Conservation (phyloP, 2,797 vertebrate genomes). For the Hypotaenidia philippensis region DNA sequence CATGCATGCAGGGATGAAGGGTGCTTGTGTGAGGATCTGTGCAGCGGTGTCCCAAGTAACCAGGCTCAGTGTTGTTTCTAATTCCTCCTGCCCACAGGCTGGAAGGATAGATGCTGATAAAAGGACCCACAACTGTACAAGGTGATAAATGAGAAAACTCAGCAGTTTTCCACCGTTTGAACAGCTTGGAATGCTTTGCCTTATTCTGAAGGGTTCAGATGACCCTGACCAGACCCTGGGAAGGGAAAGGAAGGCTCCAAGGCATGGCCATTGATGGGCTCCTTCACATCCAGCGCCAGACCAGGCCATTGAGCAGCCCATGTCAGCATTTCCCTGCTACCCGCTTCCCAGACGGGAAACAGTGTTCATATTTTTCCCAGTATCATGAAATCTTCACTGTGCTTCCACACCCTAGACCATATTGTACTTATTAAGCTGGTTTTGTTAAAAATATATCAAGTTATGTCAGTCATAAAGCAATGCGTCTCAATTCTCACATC, state of each 20-base stretch:
- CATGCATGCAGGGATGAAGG: neutral
- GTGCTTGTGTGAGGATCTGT: neutral
- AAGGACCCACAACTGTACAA: neutral
- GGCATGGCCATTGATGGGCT: neutral
- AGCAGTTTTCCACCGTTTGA: neutral
- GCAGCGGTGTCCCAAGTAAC: neutral
- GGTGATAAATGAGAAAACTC: neutral
- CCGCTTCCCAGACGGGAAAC: neutral
- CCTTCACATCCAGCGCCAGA: neutral
- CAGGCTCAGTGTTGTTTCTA: neutral
- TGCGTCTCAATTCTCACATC: neutral
- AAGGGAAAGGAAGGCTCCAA: neutral
- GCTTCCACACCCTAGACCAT: neutral
- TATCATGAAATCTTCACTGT: neutral
- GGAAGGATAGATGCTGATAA: neutral
- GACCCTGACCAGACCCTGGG: neutral
- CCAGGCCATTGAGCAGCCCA: accelerated
- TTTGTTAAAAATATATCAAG: neutral
- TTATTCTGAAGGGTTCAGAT: neutral
- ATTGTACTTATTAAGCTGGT: neutral
- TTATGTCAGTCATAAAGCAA: neutral
- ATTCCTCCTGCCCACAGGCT: neutral
- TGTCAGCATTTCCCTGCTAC: neutral
- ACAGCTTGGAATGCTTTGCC: neutral
- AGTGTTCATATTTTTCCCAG: neutral